Percentiles rank a stretch among this genome's conserved stretches.
phyloP scores from a whole-genome alignment of 2,888 invertebrate genomes.

The Drosophila fungiperda region DNA sequence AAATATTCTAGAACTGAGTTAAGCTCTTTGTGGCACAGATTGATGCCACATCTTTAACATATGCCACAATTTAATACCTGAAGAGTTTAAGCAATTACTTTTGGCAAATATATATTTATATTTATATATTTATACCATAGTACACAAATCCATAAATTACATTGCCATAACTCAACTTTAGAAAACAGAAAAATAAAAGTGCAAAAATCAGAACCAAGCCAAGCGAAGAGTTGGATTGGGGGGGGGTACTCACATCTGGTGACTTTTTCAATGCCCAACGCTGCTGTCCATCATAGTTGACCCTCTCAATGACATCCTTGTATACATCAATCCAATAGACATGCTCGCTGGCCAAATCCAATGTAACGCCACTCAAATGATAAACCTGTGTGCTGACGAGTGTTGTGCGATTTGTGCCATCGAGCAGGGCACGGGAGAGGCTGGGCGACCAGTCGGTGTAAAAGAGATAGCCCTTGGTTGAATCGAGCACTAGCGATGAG shows the following conservation, averaged over 20 bases:
- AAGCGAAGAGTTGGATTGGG: not conserved
- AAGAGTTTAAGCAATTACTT: not conserved
- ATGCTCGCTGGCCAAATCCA: conserved; percentile 89
- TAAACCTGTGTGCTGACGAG: conserved; percentile 90
- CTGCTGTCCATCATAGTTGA: conserved; percentile 90
- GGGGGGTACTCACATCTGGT: conserved; percentile 75
- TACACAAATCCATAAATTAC: not conserved
- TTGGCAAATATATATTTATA: not conserved
- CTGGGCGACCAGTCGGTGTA: conserved; percentile 90
- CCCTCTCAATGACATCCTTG: conserved; percentile 91
- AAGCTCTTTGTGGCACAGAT: not conserved
- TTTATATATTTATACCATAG: not conserved
- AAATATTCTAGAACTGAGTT: not conserved
- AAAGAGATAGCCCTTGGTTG: conserved; percentile 91
- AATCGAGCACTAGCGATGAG: conserved; percentile 92
- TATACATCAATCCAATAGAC: conserved; percentile 94
- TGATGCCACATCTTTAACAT: not conserved
- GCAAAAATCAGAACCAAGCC: not conserved
- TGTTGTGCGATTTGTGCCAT: conserved; percentile 87
- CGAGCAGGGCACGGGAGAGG: conserved; percentile 88
- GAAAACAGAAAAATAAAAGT: not conserved
- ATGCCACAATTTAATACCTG: not conserved
- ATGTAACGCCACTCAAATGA: conserved; percentile 90
- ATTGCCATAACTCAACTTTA: not conserved
- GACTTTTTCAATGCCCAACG: conserved; percentile 85